Base-by-base conservation (phyloP, 2,113 vertebrate species). In the Recurvirostra avosetta region DNA sequence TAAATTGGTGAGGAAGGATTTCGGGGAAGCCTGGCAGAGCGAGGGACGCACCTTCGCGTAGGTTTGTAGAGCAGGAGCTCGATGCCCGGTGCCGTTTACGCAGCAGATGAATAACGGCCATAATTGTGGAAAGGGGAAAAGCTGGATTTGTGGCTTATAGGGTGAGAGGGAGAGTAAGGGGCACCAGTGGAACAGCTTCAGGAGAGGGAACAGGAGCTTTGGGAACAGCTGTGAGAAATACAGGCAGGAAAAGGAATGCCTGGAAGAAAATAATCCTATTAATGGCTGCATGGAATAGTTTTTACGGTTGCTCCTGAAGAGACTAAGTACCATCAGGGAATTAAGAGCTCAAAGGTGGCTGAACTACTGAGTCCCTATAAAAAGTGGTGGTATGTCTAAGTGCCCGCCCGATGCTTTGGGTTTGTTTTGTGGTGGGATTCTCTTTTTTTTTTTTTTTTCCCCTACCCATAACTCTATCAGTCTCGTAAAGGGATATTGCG, bases 351-450 rank as follows among this genome's bases (percentile, higher is more conserved):
- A 76, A 40, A 65, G 80, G 94, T 67, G 75, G 38, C 79, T 86
- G 50, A 88, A 92, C 90, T 93, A 68, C 90, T 6, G 93, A 62
- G 90, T 79, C 45, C 53, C 94, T 76, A 62, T 96, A 78, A 94
- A 94, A 94, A 73, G 78, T 11, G 50, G 45, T 92, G 91, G 94
- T 79, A 83, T 68, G 74, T 53, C 2, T 2, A 43, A 91, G 58
- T 30, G 85, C 38, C 56, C 43, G 71, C 65, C 63, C 23, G 50
- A n/a, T 29, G 43, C 75, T 76, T 41, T 10, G 72, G 43, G 8
- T 27, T 68, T 22, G 41, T 8, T 77, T 30, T 36, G 47, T 52
- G 38, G 58, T 59, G 19, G 32, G 34, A 20, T 49, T 6, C 38
- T 63, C n/a, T n/a, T n/a, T n/a, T n/a, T n/a, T n/a, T 6, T 12